Percentiles rank a stretch among this genome's conserved stretches.
phyloP scores from a whole-genome alignment of 1,140 invertebrate genomes.

The Drosophila busckii region DNA sequence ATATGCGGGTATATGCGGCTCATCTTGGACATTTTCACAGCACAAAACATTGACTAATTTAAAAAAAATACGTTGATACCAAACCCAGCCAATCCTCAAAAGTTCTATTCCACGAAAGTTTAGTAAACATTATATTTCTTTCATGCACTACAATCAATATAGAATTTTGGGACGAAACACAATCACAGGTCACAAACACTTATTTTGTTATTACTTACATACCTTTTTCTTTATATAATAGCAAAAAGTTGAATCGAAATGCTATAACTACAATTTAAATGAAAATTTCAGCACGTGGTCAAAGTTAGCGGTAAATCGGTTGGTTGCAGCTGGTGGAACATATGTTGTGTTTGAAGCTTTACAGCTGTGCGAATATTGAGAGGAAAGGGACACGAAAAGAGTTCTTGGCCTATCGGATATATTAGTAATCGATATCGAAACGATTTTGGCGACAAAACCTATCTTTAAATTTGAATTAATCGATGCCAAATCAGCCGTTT shows the following conservation, averaged over 20 bases:
- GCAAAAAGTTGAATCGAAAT: no score
- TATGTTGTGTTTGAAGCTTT: conserved; percentile 1
- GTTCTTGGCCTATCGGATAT: background rate
- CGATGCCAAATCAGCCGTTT: no score
- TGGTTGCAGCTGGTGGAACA: conserved; percentile 1
- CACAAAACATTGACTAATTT: conserved; percentile 4
- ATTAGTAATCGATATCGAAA: background rate
- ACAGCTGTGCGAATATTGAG: conserved; percentile 2
- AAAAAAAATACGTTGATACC: no score
- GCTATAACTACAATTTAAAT: no score
- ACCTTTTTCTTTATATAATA: no score
- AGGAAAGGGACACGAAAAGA: background rate
- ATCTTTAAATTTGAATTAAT: background rate
- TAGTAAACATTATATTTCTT: conserved; percentile 1
- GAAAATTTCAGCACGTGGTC: no score
- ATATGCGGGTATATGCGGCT: background rate
- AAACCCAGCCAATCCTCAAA: background rate
- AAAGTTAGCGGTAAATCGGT: no score
- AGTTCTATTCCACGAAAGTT: background rate
- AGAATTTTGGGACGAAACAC: background rate
- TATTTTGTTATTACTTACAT: background rate
- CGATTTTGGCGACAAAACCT: background rate
- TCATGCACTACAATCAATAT: background rate
- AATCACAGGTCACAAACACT: conserved; percentile 1
- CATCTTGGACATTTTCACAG: conserved; percentile 11